phyloP scores from a whole-genome alignment of 2,888 invertebrate genomes.

The Xanthia icteritia region DNA sequence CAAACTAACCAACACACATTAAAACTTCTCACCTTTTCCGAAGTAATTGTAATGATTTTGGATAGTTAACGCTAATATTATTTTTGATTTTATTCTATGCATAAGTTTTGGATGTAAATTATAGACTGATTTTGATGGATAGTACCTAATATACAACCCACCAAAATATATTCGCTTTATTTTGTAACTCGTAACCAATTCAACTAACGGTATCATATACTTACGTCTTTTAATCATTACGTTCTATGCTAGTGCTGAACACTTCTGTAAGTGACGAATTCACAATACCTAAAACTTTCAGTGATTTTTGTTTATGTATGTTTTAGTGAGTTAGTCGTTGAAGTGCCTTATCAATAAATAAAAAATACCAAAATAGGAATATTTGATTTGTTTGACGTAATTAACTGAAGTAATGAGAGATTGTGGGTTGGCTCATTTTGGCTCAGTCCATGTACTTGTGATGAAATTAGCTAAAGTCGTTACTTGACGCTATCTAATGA shows the following conservation, averaged over 20 bases:
- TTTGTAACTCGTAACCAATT: too few relatives aligned
- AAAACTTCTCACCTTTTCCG: background rate
- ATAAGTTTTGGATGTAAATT: background rate
- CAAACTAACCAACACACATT: background rate
- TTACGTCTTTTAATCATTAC: too few relatives aligned
- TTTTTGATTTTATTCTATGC: background rate
- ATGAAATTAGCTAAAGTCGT: background rate
- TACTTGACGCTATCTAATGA: background rate
- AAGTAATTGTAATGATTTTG: background rate
- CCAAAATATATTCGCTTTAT: too few relatives aligned
- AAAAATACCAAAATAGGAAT: background rate
- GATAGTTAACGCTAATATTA: background rate
- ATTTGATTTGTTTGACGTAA: background rate
- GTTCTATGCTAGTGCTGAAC: too few relatives aligned
- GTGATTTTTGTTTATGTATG: too few relatives aligned
- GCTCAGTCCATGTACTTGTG: background rate
- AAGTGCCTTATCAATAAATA: too few relatives aligned
- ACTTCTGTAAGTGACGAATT: too few relatives aligned
- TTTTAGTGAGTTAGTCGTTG: too few relatives aligned
- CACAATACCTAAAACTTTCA: too few relatives aligned
- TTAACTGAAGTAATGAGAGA: background rate
- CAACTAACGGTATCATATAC: too few relatives aligned
- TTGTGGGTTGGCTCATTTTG: background rate
- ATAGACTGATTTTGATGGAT: background rate
- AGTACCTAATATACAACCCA: too few relatives aligned